Evolutionary conservation across 2,797 vertebrate species (phyloP), one percentile per base, ranked within the genome.

Genomic region (Margarornis squamiger): DNA sequence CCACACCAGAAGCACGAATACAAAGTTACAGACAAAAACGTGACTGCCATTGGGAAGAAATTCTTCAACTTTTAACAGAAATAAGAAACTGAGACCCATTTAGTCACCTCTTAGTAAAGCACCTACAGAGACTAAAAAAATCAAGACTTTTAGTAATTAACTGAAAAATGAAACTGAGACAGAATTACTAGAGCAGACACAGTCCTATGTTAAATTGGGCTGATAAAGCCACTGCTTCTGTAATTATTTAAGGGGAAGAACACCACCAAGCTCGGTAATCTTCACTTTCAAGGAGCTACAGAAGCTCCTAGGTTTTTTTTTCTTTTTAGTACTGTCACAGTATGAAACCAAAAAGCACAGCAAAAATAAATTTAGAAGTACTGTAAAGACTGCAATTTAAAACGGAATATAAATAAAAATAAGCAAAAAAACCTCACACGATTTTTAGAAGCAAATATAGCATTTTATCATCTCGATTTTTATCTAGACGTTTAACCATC

Each of bases 401-500:
- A 24, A 7, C 10, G 49, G 11, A 63, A 52, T 4, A n/a, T 3
- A 59, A 61, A 13, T 26, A 71, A 61, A 72, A 39, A 3, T 29
- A 78, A 68, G 4, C 2, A 68, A 43, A 38, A 65, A 89, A 41
- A 10, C 6, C 6, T 0, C 11, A 36, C 3, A 7, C 1, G 2
- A 1, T 18, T 71, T 68, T 27, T 3, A 0, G 4, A 43, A 51
- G 20, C 0, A 48, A 32, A 8, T 14, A 22, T 0, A 59, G 14
- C 12, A 52, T 36, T 41, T 54, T 3, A 41, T 32, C 27, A 76
- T 51, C 9, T 8, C 29, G 13, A 43, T 6, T 5, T 4, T 19
- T 52, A 58, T 0, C 19, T 5, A 46, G 55, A 8, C 10, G 14
- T 39, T 73, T 22, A 75, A 14, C 23, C 11, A 41, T 2, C 7